phyloP scores from a whole-genome alignment of 2,797 vertebrate genomes.

The Pipistrellus nathusii region DNA sequence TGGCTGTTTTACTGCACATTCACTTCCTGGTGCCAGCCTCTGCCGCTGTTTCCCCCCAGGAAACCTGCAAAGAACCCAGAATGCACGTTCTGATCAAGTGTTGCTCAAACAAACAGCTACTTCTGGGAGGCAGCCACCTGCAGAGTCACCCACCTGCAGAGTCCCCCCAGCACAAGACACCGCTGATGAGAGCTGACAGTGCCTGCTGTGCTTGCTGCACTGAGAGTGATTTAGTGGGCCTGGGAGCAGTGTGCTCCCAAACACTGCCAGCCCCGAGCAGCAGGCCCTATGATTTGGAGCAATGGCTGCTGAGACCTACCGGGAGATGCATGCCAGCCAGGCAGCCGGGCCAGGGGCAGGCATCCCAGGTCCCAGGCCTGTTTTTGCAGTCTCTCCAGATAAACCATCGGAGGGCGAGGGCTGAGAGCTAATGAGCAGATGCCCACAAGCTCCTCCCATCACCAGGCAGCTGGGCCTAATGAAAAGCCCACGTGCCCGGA shows the following conservation, averaged over 20 bases:
- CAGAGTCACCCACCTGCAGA: neutral
- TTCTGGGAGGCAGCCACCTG: neutral
- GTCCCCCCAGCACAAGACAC: neutral
- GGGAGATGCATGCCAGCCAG: neutral
- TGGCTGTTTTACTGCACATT: neutral
- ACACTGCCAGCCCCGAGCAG: neutral
- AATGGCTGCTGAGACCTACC: neutral
- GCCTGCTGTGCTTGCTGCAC: neutral
- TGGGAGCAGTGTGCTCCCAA: neutral
- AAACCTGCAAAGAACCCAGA: neutral
- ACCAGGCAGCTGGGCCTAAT: conserved; percentile 57
- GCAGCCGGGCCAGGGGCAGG: neutral
- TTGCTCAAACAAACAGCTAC: conserved; percentile 13
- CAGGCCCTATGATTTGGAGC: neutral
- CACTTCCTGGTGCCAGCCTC: neutral
- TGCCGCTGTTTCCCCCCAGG: neutral
- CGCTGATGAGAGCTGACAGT: neutral
- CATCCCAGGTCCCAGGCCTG: neutral
- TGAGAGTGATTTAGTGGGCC: neutral
- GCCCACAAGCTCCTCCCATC: neutral
- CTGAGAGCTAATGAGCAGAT: conserved; percentile 48
- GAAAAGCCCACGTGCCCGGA: conserved; percentile 34
- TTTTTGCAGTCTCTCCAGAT: conserved; percentile 32
- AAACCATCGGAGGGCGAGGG: neutral
- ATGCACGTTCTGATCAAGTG: neutral